Evolutionary conservation across 35 echinoderm and acorn worm genomes (phyloP).

Genomic region (Ophiothrix spiculata): DNA sequence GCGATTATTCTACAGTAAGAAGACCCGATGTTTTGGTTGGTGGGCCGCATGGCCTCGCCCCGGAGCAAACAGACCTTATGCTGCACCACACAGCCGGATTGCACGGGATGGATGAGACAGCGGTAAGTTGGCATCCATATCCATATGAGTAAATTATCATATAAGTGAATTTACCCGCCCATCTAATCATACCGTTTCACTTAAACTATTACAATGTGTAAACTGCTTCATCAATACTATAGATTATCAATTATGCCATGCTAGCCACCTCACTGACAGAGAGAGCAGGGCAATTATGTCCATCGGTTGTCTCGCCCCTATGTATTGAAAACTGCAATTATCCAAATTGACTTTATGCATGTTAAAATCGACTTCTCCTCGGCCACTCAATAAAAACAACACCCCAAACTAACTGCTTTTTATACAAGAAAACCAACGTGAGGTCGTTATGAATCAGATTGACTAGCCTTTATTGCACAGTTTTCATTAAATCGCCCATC

Average conservation of each 20-base stretch:
- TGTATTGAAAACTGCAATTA: slow-evolving; percentile 4
- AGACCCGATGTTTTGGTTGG: slow-evolving; percentile 90
- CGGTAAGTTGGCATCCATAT: slow-evolving; percentile 62
- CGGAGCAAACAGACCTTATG: slow-evolving; percentile 89
- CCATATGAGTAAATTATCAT: background rate
- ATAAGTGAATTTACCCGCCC: background rate
- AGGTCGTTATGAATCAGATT: slow-evolving; percentile 15
- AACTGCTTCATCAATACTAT: slow-evolving; percentile 1
- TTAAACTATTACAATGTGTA: background rate
- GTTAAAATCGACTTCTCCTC: background rate
- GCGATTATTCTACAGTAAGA: slow-evolving; percentile 88
- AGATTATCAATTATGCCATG: slow-evolving; percentile 1
- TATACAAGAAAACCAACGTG: background rate
- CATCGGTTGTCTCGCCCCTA: background rate
- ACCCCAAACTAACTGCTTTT: background rate
- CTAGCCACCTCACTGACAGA: background rate
- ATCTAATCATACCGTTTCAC: background rate
- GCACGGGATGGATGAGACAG: slow-evolving; percentile 80
- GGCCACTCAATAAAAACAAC: slow-evolving; percentile 2
- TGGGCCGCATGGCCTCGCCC: slow-evolving; percentile 81
- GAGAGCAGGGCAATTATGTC: background rate
- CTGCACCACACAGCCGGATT: slow-evolving; percentile 73
- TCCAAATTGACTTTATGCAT: slow-evolving; percentile 4
- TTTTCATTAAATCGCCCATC: background rate
- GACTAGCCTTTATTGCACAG: background rate